These are phyloP conservation scores for Pogonocichla stellata DNA, from an alignment of 2,113 vertebrate genomes.

Conservation along the genomic window DNA sequence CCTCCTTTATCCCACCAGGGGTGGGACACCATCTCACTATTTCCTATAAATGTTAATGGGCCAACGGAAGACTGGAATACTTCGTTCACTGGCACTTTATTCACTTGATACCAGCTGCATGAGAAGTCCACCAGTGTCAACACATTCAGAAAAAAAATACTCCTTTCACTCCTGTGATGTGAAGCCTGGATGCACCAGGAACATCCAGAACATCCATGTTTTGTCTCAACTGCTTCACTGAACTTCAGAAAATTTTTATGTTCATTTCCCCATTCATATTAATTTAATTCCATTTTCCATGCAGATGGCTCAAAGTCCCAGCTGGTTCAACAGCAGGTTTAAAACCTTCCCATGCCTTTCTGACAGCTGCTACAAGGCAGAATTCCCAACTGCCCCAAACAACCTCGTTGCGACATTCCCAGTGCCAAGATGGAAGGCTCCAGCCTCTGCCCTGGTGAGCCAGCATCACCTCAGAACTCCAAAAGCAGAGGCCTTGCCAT, in stretches of 20 bases:
- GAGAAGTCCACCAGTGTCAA: neutral
- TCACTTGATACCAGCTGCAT: neutral
- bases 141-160: neutral
- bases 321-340: neutral
- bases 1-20: neutral
- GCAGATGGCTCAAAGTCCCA: neutral
- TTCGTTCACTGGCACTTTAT: neutral
- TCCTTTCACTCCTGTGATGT: neutral
- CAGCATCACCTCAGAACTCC: neutral
- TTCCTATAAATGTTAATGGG: too few relatives aligned
- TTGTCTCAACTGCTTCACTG: neutral
- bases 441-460: neutral
- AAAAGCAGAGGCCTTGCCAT: neutral
- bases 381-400: neutral
- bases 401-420: accelerated
- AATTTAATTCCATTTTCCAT: neutral
- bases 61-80: neutral
- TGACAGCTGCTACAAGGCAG: neutral
- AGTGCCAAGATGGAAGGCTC: neutral
- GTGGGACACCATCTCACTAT: neutral
- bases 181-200: neutral
- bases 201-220: neutral
- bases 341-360: neutral
- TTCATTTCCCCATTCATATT: neutral
- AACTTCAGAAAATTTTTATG: neutral